Base-by-base conservation (phyloP, 1,140 invertebrate genomes). In the Theocolax elegans region DNA sequence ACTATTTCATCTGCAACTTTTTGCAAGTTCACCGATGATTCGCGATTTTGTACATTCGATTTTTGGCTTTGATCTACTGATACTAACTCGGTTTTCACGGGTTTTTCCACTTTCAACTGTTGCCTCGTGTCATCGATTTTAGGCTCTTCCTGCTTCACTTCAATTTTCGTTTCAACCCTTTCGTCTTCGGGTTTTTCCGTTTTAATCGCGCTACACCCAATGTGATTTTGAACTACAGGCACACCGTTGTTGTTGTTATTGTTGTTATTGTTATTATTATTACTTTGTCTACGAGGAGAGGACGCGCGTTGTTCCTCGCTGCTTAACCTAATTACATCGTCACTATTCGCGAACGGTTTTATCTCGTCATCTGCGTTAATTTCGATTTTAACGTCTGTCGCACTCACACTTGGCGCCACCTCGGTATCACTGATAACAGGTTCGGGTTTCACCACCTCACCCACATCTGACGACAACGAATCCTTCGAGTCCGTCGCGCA, bases 151-250 rank as follows among this genome's bases (percentile, higher is more conserved):
- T 81, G 25, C 49, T 83, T 80, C 10, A 77, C 72, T 49, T 79
- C 76, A 21, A 72, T 27, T 58, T 81, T 82, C 38, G 71, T 62
- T 51, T 82, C 80, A 21, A 69, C 19, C 31, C 48, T 75, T 73
- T 44, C 72, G 60, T 21, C 72, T 67, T 80, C 77, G 29, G 64
- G 65, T 59, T 79, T 80, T 38, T 79, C 79, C 7, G 76, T 71
- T 56, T 78, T 80, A 72, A 78, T 48, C 46, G 77, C 78, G 80
- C 64, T 71, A 76, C 78, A 82, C 74, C 77, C 76, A 76, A 83
- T 74, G 73, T 84, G 81, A 81, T 85, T 85, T 77, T 81, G 79
- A 74, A 83, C 77, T 79, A 84, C 78, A 81, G 82, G 79, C 81
- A 84, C 82, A 80, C 79, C 76, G 75, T 82, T 83, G 60, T 78